Conservation (phyloP, 1,140 invertebrate genomes). For the Dendrolimus punctatus region DNA sequence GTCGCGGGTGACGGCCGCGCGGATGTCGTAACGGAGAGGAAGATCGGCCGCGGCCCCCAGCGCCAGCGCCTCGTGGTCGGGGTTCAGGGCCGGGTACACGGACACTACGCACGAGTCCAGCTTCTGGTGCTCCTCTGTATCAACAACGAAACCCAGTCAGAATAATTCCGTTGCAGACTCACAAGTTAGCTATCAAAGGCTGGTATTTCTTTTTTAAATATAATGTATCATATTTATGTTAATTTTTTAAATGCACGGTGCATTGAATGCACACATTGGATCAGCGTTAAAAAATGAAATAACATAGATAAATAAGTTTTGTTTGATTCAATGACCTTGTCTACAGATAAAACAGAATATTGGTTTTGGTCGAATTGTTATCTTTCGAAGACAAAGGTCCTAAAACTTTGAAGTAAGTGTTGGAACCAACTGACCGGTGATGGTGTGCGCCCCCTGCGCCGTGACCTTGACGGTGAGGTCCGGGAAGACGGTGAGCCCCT, state of each 20-base stretch:
- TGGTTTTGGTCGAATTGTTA: too few species aligned
- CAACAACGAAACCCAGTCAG: too few species aligned
- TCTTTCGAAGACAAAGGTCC: neutral
- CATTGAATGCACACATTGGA: too few species aligned
- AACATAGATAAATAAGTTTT: too few species aligned
- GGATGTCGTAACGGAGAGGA: slow-evolving; percentile 80
- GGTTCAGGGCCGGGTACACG: slow-evolving; percentile 94
- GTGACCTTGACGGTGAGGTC: slow-evolving; percentile 81
- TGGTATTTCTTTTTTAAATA: too few species aligned
- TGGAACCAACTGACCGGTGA: slow-evolving; percentile 18
- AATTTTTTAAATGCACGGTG: too few species aligned
- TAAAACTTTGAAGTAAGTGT: neutral
- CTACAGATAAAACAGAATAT: too few species aligned
- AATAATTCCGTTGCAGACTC: too few species aligned
- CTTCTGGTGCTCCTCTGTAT: slow-evolving; percentile 65
- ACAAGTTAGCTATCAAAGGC: too few species aligned
- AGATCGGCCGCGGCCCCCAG: slow-evolving; percentile 79
- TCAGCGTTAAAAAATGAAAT: too few species aligned
- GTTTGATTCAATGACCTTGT: too few species aligned
- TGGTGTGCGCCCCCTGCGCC: slow-evolving; percentile 55
- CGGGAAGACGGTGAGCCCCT: slow-evolving; percentile 88
- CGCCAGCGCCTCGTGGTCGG: slow-evolving; percentile 91
- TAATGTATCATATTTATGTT: too few species aligned
- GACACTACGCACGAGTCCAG: slow-evolving; percentile 92
- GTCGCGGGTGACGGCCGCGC: slow-evolving; percentile 85